A percentile compares a stretch with the other conserved stretches of the same genome.
phyloP scores from a whole-genome alignment of 2,888 invertebrate genomes.

The Sphaeridia pumilis region DNA sequence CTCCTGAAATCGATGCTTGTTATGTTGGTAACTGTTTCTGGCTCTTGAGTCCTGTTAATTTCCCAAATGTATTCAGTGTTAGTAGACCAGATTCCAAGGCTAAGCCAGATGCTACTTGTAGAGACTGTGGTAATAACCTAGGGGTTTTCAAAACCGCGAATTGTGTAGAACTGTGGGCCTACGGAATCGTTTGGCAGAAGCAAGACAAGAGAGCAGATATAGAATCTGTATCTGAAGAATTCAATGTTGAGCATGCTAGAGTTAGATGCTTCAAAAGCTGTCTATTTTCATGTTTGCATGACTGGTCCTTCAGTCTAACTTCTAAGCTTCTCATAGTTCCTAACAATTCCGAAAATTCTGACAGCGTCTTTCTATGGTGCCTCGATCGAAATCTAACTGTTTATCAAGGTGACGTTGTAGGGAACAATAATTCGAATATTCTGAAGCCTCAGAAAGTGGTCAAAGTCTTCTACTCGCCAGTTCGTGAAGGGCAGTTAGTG shows the following conservation, averaged over 20 bases:
- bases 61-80: conserved; percentile 37
- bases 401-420: conserved; percentile 6
- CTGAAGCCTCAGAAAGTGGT: conserved; percentile 21
- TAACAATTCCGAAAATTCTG: conserved; percentile 2
- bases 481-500: conserved; percentile 9
- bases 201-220: too few relatives aligned
- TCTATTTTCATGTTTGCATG: conserved; percentile 26
- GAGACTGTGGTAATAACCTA: conserved; percentile 20
- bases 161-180: conserved; percentile 30
- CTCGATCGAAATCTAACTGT: conserved; percentile 25
- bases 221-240: too few relatives aligned
- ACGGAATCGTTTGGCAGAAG: conserved; percentile 20
- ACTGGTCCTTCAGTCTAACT: conserved; percentile 26
- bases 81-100: neutral
- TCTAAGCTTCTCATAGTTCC: conserved; percentile 27
- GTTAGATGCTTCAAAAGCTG: conserved; percentile 28
- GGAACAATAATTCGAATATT: neutral
- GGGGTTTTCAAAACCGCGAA: conserved; percentile 21
- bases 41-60: conserved; percentile 44
- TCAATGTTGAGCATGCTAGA: too few relatives aligned
- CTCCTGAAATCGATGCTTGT: conserved; percentile 43
- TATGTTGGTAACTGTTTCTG: conserved; percentile 50
- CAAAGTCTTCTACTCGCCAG: conserved; percentile 25
- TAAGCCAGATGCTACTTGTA: conserved; percentile 19
- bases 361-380: conserved; percentile 29